These are phyloP conservation scores for Hybos culiciformis DNA, from an alignment of 2,888 invertebrate genomes.

Conservation along the genomic window DNA sequence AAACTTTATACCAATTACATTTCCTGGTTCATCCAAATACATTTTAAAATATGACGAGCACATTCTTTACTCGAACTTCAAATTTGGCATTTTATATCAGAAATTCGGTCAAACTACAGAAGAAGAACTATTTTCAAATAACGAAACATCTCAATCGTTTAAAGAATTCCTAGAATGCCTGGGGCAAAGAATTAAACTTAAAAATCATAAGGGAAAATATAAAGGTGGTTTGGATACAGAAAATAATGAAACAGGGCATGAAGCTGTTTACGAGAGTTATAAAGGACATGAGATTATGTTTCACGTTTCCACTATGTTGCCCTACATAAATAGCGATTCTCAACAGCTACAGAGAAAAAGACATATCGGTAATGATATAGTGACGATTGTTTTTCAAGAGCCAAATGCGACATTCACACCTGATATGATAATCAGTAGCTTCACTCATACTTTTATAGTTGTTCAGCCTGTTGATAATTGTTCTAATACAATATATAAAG, in stretches of 20 bases:
- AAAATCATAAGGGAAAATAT: slow-evolving; percentile 89
- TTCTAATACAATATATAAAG: slow-evolving; percentile 63
- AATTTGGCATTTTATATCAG: slow-evolving; percentile 96
- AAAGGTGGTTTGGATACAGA: slow-evolving; percentile 90
- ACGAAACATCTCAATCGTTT: slow-evolving; percentile 74
- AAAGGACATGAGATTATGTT: slow-evolving; percentile 92
- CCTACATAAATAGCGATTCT: slow-evolving; percentile 89
- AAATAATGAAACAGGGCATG: slow-evolving; percentile 91
- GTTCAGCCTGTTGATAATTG: slow-evolving; percentile 75
- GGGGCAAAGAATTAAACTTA: slow-evolving; percentile 76
- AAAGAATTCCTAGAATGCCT: slow-evolving; percentile 86
- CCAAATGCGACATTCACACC: slow-evolving; percentile 95
- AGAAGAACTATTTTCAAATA: slow-evolving; percentile 91
- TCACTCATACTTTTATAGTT: slow-evolving; percentile 93
- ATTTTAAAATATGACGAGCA: slow-evolving; percentile 95
- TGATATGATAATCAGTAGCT: slow-evolving; percentile 97
- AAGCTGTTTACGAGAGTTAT: slow-evolving; percentile 86
- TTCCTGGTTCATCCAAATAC: slow-evolving; percentile 76
- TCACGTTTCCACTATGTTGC: slow-evolving; percentile 92
- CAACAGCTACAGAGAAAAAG: slow-evolving; percentile 94
- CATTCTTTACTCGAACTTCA: slow-evolving; percentile 88
- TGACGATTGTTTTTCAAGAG: slow-evolving; percentile 95
- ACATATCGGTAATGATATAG: slow-evolving; percentile 97
- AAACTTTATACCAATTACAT: slow-evolving; percentile 72
- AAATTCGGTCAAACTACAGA: slow-evolving; percentile 91